phyloP scores from a whole-genome alignment of 2,888 invertebrate species.

The Caenorhabditis parvicauda region DNA sequence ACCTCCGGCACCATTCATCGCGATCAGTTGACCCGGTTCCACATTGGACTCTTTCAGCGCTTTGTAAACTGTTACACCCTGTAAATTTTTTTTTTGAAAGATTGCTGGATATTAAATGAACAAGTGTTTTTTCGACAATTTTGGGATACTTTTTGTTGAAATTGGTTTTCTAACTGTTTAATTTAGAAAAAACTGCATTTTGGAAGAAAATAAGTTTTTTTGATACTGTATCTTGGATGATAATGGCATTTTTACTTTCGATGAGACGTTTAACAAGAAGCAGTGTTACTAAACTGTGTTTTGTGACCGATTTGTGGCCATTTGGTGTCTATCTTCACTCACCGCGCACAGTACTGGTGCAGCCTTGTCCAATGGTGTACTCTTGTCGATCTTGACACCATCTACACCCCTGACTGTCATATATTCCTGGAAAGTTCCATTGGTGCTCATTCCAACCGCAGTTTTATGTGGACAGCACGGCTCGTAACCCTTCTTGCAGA shows the following conservation, averaged over 20 bases:
- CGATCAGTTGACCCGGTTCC: conserved; percentile 15
- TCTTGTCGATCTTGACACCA: conserved; percentile 17
- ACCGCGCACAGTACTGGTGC: conserved; percentile 33
- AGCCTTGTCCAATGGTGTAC: conserved; percentile 13
- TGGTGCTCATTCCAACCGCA: neutral
- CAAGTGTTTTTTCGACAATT: neutral
- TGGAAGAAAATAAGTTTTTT: no score
- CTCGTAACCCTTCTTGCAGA: conserved; percentile 22
- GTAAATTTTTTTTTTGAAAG: neutral
- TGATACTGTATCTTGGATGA: no score
- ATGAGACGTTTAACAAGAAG: no score
- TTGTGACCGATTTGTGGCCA: no score
- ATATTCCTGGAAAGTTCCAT: conserved; percentile 30
- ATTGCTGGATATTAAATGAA: no score
- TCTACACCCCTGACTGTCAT: conserved; percentile 15
- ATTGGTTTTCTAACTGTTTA: no score
- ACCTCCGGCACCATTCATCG: conserved; percentile 21
- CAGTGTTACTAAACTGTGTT: no score
- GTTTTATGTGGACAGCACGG: conserved; percentile 6
- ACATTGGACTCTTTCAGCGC: conserved; percentile 20
- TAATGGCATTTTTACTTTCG: no score
- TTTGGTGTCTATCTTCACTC: neutral
- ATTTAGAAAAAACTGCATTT: no score
- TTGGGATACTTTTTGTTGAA: no score
- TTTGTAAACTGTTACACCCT: conserved; percentile 31